Evolutionary conservation across 2,888 invertebrate species (phyloP).

Genomic region (Dioctria rufipes): DNA sequence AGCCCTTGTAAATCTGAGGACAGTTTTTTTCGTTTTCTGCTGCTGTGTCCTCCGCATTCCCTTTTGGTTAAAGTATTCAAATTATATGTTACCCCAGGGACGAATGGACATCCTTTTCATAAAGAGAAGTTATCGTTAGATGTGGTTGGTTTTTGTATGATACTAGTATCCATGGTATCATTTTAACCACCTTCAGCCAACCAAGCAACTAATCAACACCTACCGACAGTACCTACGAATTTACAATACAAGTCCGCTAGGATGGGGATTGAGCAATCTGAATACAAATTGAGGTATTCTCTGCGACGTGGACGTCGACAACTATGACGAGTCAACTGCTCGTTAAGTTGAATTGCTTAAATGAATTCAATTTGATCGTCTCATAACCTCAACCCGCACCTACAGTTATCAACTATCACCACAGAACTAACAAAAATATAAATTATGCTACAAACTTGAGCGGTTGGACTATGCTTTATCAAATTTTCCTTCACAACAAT

Average conservation of each 20-base stretch:
- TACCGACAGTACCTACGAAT: not conserved
- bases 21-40: not conserved
- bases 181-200: not conserved
- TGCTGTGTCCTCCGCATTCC: not conserved
- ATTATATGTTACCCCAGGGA: slow-evolving; percentile 50
- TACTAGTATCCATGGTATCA: slow-evolving; percentile 45
- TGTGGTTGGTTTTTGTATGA: slow-evolving; percentile 29
- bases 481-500: too few relatives aligned
- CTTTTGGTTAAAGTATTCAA: slow-evolving; percentile 46
- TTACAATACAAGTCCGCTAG: not conserved
- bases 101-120: slow-evolving; percentile 44
- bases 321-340: slow-evolving; percentile 31
- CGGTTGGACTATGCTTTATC: too few relatives aligned
- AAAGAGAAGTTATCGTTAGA: slow-evolving; percentile 49
- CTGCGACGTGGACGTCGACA: not conserved
- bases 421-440: too few relatives aligned
- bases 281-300: slow-evolving; percentile 45
- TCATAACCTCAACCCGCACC: not conserved
- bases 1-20: slow-evolving; percentile 42
- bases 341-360: slow-evolving; percentile 49
- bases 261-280: slow-evolving; percentile 41
- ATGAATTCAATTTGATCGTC: slow-evolving; percentile 47
- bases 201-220: slow-evolving; percentile 13
- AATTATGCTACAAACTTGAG: too few relatives aligned
- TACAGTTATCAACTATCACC: too few relatives aligned